A percentile compares a stretch with the other conserved stretches of the same genome.
These are phyloP conservation scores for Heliornis fulica DNA, from an alignment of 2,113 vertebrate species.

Conservation along the genomic window DNA sequence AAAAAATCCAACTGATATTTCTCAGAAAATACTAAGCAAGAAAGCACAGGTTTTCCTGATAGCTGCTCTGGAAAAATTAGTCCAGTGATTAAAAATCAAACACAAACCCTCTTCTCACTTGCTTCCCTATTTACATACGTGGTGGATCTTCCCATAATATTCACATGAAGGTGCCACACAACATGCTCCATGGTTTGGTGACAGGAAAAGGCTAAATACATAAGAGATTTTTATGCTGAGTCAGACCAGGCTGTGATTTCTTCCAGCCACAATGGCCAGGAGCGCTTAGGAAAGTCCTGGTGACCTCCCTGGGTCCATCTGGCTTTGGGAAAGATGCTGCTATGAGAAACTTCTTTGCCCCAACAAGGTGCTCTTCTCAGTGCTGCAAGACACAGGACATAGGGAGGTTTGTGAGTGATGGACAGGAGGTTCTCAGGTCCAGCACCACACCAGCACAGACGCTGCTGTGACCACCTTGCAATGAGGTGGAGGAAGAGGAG, in stretches of 20 bases:
- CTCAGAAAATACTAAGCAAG: neutral
- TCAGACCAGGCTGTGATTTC: neutral
- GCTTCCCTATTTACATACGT: neutral
- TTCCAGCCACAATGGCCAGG: rapidly evolving
- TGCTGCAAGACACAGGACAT: rapidly evolving
- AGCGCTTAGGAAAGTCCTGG: rapidly evolving
- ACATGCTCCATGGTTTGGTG: neutral
- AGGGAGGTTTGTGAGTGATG: rapidly evolving
- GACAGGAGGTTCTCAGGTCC: neutral
- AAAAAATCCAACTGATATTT: neutral
- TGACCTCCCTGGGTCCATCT: no score
- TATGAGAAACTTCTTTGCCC: neutral
- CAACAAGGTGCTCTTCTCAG: neutral
- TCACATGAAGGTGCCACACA: neutral
- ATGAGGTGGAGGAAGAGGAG: neutral
- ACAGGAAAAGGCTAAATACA: neutral
- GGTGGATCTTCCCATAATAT: neutral
- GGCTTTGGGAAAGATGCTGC: neutral
- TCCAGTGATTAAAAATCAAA: neutral
- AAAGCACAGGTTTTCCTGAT: neutral
- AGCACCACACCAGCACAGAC: rapidly evolving
- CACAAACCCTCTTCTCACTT: neutral
- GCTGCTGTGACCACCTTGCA: neutral
- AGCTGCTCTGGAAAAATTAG: neutral
- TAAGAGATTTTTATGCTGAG: neutral